phyloP scores from a whole-genome alignment of 2,113 vertebrate genomes.

The human region GRCh38 chr3:7106501-7107000 shows the following conservation, averaged over 20 bases:
- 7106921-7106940: not conserved
- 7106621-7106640: conserved; percentile 26
- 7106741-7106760: conserved; percentile 12
- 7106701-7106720: conserved; percentile 51
- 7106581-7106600: not conserved
- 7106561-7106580: not conserved
- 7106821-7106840: not conserved
- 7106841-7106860: not conserved
- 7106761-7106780: not conserved
- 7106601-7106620: conserved; percentile 46
- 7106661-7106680: conserved; percentile 34
- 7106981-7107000: not conserved
- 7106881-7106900: not conserved
- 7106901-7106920: not conserved
- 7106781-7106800: not conserved
- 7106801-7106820: not conserved
- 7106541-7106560: not conserved
- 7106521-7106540: not conserved
- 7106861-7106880: not conserved
- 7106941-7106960: not conserved
- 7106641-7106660: conserved; percentile 24
- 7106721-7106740: not conserved
- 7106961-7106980: not conserved
- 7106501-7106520: conserved; percentile 45
- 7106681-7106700: conserved; percentile 52